phyloP scores from a whole-genome alignment of 2,797 vertebrate genomes.

The Sardinella longiceps region DNA sequence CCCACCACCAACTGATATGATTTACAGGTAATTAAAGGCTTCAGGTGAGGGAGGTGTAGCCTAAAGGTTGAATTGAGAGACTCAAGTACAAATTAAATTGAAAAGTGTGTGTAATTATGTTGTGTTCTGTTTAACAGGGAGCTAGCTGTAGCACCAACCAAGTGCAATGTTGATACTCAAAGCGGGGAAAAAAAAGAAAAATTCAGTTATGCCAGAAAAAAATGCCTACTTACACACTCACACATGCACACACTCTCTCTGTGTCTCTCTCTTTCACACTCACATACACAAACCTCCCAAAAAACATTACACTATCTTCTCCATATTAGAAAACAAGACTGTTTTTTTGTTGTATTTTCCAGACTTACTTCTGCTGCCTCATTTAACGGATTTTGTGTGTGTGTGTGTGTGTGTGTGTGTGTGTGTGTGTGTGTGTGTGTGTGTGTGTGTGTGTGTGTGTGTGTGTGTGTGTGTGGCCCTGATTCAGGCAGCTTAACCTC shows the following conservation, averaged over 20 bases:
- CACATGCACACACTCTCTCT: not conserved
- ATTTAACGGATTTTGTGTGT: not conserved
- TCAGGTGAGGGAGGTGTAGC: not conserved
- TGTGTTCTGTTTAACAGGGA: not conserved
- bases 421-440: conserved; percentile 31
- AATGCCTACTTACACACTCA: not conserved
- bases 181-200: not conserved
- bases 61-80: not conserved
- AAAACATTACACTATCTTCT: not conserved
- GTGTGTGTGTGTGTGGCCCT: conserved; percentile 19
- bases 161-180: not conserved
- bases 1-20: not conserved
- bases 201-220: not conserved
- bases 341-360: not conserved
- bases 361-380: not conserved
- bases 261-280: not conserved
- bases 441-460: too few relatives aligned
- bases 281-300: not conserved
- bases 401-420: not conserved
- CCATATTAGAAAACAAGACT: not conserved
- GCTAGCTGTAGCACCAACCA: not conserved
- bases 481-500: conserved; percentile 36
- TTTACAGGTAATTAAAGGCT: not conserved
- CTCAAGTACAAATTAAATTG: conserved; percentile 1
- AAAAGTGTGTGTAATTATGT: not conserved